Conservation (phyloP, 1,140 invertebrate species). For the Idris sp. region DNA sequence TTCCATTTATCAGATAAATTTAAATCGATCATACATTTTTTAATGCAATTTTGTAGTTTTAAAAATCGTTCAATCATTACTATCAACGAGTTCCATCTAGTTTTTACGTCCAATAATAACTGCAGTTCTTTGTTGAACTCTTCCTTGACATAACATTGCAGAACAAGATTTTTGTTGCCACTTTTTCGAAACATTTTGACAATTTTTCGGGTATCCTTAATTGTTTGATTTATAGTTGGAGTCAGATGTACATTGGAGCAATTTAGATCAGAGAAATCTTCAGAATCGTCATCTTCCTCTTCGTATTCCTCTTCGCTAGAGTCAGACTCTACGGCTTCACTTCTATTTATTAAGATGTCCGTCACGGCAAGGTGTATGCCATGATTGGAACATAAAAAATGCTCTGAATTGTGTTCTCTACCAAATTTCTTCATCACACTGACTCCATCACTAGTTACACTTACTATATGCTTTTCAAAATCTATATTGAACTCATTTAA, state of each 20-base stretch:
- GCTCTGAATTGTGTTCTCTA: constrained; percentile 1
- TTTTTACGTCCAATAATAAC: constrained; percentile 19
- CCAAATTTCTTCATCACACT: constrained; percentile 23
- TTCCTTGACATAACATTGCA: constrained; percentile 17
- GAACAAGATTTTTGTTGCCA: constrained; percentile 12
- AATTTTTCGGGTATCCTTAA: constrained; percentile 17
- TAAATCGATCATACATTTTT: constrained; percentile 19
- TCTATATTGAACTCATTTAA: constrained; percentile 5
- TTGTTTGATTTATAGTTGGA: constrained; percentile 5
- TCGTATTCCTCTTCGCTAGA: background rate
- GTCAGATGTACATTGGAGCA: background rate
- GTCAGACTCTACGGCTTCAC: background rate
- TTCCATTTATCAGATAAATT: too few relatives aligned
- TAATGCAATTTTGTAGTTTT: constrained; percentile 17
- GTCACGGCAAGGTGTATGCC: constrained; percentile 9
- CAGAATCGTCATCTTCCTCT: constrained; percentile 1
- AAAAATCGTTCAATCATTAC: constrained; percentile 13
- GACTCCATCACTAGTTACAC: constrained; percentile 12
- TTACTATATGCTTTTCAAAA: constrained; percentile 8
- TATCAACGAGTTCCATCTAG: constrained; percentile 15
- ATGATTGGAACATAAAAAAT: constrained; percentile 12
- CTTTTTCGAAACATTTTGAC: constrained; percentile 14
- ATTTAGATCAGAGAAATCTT: background rate
- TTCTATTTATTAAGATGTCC: constrained; percentile 13
- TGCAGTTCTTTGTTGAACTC: constrained; percentile 10